These are phyloP conservation scores for Formicarius rufipectus DNA, from an alignment of 2,113 vertebrate genomes.

Conservation along the genomic window DNA sequence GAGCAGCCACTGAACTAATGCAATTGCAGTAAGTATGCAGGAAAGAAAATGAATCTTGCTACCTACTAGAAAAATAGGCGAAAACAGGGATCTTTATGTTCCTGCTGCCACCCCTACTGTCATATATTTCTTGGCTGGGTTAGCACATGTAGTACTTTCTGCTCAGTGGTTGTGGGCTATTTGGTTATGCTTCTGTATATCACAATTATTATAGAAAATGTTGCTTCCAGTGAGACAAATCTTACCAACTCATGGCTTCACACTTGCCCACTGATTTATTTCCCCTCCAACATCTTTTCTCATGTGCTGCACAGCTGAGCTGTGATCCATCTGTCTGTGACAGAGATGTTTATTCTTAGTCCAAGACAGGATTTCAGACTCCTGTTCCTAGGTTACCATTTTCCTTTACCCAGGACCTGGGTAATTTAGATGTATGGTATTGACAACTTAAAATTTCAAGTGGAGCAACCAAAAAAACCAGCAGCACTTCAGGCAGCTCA, in stretches of 20 bases:
- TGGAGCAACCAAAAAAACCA: neutral
- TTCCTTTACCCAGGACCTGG: neutral
- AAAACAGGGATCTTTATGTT: neutral
- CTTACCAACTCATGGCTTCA: neutral
- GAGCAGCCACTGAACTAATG: neutral
- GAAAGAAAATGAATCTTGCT: neutral
- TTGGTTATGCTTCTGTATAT: neutral
- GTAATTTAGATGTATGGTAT: neutral
- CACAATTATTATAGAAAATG: neutral
- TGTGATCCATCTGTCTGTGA: neutral
- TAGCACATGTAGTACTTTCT: neutral
- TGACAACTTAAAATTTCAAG: neutral
- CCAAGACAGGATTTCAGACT: neutral
- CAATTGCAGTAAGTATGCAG: neutral
- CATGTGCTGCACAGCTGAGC: neutral
- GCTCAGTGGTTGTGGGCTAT: neutral
- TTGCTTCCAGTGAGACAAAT: neutral
- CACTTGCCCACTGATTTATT: neutral
- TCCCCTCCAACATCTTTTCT: neutral
- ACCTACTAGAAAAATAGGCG: neutral
- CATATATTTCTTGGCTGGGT: neutral
- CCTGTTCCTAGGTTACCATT: conserved; percentile 19
- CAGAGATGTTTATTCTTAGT: conserved; percentile 38
- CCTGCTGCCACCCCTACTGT: neutral
- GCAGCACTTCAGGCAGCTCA: neutral